Evolutionary conservation across 2,888 invertebrate species (phyloP).

Genomic region (Lottia scabra): DNA sequence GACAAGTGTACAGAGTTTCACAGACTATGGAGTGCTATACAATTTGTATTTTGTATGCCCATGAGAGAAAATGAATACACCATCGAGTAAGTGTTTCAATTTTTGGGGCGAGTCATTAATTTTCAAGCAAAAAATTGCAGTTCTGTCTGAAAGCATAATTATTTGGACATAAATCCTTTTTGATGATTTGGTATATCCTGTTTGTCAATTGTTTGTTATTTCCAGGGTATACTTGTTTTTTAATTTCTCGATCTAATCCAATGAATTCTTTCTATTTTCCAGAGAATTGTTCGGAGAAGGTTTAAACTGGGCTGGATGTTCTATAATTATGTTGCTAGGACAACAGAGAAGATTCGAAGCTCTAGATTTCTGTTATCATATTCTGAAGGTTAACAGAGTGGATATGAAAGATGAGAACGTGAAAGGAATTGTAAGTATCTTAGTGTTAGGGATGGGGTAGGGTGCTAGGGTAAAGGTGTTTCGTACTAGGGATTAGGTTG

Average conservation of each 20-base stretch:
- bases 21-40: constrained; percentile 93
- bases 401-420: constrained; percentile 96
- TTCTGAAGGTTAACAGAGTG: constrained; percentile 92
- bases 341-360: constrained; percentile 97
- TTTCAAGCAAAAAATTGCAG: too few species aligned
- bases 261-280: constrained; percentile 15
- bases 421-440: constrained; percentile 88
- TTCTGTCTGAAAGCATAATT: too few species aligned
- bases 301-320: constrained; percentile 98
- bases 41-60: constrained; percentile 98
- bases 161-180: too few species aligned
- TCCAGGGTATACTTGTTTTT: too few species aligned
- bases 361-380: constrained; percentile 98
- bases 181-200: too few species aligned
- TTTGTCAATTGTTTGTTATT: too few species aligned
- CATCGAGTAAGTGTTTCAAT: constrained; percentile 81
- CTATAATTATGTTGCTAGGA: constrained; percentile 92
- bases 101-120: too few species aligned
- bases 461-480: too few species aligned
- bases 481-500: too few species aligned
- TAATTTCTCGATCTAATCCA: too few species aligned
- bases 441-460: too few species aligned
- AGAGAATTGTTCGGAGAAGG: constrained; percentile 97
- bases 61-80: constrained; percentile 96
- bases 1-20: constrained; percentile 98